Percentiles rank a stretch among this genome's conserved stretches.
Evolutionary conservation across 2,888 invertebrate genomes (phyloP).

Genomic region (Ennomos erosarius): DNA sequence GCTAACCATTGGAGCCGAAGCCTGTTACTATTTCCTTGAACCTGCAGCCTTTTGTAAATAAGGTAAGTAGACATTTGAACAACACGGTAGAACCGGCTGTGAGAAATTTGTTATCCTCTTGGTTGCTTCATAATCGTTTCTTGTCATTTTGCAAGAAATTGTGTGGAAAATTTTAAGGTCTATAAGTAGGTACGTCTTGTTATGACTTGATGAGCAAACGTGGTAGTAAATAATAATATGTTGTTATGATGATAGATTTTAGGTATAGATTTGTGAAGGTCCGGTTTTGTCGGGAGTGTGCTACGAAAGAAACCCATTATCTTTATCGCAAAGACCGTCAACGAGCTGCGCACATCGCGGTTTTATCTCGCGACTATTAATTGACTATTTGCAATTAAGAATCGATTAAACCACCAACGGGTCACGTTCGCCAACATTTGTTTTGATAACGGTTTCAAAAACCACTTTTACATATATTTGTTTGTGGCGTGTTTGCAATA

Average conservation of each 20-base stretch:
- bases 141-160: background rate
- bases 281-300: background rate
- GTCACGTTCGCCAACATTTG: constrained; percentile 77
- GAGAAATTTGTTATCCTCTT: background rate
- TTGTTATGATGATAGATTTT: no score
- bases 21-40: constrained; percentile 65
- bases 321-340: constrained; percentile 65
- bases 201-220: no score
- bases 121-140: no score
- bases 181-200: no score
- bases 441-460: constrained; percentile 54
- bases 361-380: constrained; percentile 74
- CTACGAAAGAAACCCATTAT: constrained; percentile 9
- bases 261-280: background rate
- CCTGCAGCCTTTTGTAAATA: constrained; percentile 41
- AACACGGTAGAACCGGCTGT: constrained; percentile 16
- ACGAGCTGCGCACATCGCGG: constrained; percentile 64
- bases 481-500: constrained; percentile 47
- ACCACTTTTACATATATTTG: constrained; percentile 36
- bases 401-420: constrained; percentile 71
- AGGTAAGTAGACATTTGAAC: constrained; percentile 26
- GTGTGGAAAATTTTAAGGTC: no score
- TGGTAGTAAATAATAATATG: no score
- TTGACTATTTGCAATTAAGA: constrained; percentile 81
- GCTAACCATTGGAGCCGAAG: constrained; percentile 66